Evolutionary conservation across 2,888 invertebrate genomes (phyloP).

Genomic region (Drosophila cognata): DNA sequence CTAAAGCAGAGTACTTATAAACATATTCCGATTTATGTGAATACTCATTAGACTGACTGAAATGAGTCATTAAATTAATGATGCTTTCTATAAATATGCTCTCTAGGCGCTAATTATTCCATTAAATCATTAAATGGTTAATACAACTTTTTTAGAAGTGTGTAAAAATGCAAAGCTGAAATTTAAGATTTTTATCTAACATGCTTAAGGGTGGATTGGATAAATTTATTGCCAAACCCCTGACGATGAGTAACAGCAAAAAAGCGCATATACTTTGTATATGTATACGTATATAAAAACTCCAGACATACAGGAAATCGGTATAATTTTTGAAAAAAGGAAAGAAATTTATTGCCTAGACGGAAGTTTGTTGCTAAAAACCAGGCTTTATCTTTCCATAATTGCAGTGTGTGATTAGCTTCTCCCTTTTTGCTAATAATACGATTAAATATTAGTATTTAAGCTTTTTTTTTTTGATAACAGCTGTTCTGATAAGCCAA

Average conservation of each 20-base stretch:
- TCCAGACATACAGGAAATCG: neutral
- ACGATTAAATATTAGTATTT: neutral
- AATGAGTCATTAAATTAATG: neutral
- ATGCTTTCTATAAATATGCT: neutral
- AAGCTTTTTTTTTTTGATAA: too few relatives aligned
- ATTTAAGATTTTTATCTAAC: neutral
- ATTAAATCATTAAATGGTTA: neutral
- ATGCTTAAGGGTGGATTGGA: neutral
- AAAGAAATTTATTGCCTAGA: too few relatives aligned
- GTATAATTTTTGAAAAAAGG: neutral
- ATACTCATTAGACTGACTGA: neutral
- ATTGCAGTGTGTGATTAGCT: too few relatives aligned
- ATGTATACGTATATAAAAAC: neutral
- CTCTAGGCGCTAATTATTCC: neutral
- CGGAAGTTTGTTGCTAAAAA: too few relatives aligned
- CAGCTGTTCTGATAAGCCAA: neutral
- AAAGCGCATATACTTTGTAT: neutral
- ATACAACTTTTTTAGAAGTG: neutral
- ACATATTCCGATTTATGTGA: neutral
- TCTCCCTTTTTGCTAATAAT: neutral
- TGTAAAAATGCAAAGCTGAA: neutral
- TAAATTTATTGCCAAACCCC: neutral
- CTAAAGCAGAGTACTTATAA: constrained; percentile 1
- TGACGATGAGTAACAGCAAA: neutral
- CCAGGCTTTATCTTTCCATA: too few relatives aligned